Conservation (phyloP, 2,113 vertebrate genomes). For the Phylloscopus whistleri region DNA sequence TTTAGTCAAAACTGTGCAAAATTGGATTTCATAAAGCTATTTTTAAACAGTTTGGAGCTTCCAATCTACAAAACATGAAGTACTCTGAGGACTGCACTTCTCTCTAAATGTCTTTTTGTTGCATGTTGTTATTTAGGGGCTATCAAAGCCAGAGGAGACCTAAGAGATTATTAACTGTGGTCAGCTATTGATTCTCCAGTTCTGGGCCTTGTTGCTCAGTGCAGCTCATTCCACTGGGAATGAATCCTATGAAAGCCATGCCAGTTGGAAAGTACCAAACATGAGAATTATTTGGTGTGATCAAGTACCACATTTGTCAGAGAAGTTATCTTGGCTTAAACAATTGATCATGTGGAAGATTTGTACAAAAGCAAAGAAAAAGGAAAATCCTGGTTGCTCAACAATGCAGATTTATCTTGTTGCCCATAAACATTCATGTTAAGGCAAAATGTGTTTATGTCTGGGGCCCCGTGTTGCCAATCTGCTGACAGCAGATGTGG, state of each 20-base stretch:
- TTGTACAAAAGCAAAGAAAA: not conserved
- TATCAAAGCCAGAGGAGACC: not conserved
- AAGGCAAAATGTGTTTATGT: not conserved
- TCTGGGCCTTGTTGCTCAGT: not conserved
- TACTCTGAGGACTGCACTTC: not conserved
- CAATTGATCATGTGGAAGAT: not conserved
- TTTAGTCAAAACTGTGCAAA: slow-evolving; percentile 22
- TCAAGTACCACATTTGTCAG: not conserved
- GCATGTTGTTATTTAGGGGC: not conserved
- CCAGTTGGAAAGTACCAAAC: not conserved
- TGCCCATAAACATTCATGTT: not conserved
- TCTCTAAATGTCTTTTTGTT: not conserved
- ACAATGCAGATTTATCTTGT: not conserved
- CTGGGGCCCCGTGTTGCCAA: not conserved
- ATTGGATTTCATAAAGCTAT: not conserved
- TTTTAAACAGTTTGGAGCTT: not conserved
- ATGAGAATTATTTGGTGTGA: too few relatives aligned
- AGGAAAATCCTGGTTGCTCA: not conserved
- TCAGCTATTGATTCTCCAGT: not conserved
- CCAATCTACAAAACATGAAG: not conserved
- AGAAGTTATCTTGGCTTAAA: slow-evolving; percentile 49
- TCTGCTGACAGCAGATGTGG: not conserved
- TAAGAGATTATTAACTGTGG: not conserved
- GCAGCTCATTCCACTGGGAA: not conserved
- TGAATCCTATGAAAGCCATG: fast-evolving